These are phyloP conservation scores for Girardia tigrina DNA, from an alignment of 2,888 invertebrate genomes.

Conservation along the genomic window DNA sequence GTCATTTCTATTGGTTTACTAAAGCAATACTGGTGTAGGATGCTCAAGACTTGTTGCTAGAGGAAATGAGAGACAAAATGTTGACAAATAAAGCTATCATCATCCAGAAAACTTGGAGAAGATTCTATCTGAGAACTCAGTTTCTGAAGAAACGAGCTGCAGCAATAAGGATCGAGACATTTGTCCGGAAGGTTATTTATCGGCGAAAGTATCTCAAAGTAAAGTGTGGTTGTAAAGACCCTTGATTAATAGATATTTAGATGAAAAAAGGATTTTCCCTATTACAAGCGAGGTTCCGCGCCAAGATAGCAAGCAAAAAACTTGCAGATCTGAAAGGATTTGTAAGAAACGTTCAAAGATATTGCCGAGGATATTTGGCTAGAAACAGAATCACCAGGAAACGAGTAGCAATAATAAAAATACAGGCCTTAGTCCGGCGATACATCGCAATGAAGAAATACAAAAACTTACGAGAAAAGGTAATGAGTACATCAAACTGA, in stretches of 20 bases:
- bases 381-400: slow-evolving; percentile 50
- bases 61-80: slow-evolving; percentile 86
- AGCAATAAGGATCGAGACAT: slow-evolving; percentile 72
- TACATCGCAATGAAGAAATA: slow-evolving; percentile 74
- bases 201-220: slow-evolving; percentile 63
- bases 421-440: slow-evolving; percentile 78
- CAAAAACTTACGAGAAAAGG: slow-evolving; percentile 57
- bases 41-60: slow-evolving; percentile 86
- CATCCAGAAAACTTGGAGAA: slow-evolving; percentile 78
- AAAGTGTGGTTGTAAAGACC: neutral
- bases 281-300: slow-evolving; percentile 79
- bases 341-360: slow-evolving; percentile 40
- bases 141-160: slow-evolving; percentile 73
- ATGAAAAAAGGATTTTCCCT: slow-evolving; percentile 67
- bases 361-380: slow-evolving; percentile 77
- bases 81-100: slow-evolving; percentile 82
- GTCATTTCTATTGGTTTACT: too few species aligned
- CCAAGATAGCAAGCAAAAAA: slow-evolving; percentile 62
- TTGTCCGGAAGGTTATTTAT: slow-evolving; percentile 80
- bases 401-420: slow-evolving; percentile 62
- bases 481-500: slow-evolving; percentile 37
- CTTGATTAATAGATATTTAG: neutral
- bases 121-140: slow-evolving; percentile 59
- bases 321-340: slow-evolving; percentile 30
- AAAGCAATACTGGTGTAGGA: slow-evolving; percentile 55